Conservation (phyloP, 1,140 invertebrate species). For the Heliothis virescens region DNA sequence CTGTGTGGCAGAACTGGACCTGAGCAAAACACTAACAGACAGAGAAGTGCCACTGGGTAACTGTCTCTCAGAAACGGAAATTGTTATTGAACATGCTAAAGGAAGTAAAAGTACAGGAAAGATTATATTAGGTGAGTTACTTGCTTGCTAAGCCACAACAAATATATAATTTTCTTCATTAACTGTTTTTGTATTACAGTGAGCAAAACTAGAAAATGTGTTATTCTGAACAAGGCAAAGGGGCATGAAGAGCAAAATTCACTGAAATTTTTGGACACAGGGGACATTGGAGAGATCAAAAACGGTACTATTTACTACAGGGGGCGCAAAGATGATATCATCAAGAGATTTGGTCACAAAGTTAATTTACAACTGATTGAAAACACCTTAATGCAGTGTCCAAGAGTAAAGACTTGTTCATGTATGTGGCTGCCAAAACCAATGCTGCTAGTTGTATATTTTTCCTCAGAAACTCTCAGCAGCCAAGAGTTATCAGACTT, state of each 20-base stretch:
- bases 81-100: conserved; percentile 78
- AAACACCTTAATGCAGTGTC: conserved; percentile 80
- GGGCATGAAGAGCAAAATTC: conserved; percentile 69
- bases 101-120: conserved; percentile 83
- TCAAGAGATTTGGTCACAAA: conserved; percentile 92
- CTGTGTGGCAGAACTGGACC: conserved; percentile 87
- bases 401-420: conserved; percentile 82
- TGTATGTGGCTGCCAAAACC: conserved; percentile 85
- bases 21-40: conserved; percentile 66
- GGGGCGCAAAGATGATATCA: conserved; percentile 88
- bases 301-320: conserved; percentile 87
- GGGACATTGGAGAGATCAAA: conserved; percentile 88
- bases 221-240: conserved; percentile 86
- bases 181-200: conserved; percentile 81
- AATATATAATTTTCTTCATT: neutral
- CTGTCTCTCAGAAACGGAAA: conserved; percentile 88
- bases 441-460: conserved; percentile 85
- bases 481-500: conserved; percentile 75
- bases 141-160: neutral
- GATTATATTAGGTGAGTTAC: conserved; percentile 87
- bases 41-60: conserved; percentile 86
- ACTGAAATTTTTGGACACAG: conserved; percentile 88
- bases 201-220: conserved; percentile 88
- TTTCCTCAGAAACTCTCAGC: conserved; percentile 77
- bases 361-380: conserved; percentile 88